Evolutionary conservation across 2,888 invertebrate species (phyloP).

Genomic region (Drosophila nigricruria): DNA sequence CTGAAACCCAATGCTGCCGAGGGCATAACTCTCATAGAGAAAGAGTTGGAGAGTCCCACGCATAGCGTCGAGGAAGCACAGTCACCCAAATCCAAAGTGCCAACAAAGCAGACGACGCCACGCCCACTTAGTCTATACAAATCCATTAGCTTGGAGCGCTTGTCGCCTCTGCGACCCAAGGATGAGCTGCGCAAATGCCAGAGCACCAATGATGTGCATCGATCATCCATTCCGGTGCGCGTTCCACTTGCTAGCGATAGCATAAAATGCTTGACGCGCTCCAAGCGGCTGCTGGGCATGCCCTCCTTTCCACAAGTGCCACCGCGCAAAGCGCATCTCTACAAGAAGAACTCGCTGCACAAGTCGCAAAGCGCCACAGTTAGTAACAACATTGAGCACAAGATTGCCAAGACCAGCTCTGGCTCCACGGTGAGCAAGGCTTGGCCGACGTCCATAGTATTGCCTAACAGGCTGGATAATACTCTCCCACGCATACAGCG

Average conservation of each 20-base stretch:
- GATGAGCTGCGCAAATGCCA: slow-evolving; percentile 68
- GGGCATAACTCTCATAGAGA: slow-evolving; percentile 78
- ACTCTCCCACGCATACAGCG: slow-evolving; percentile 83
- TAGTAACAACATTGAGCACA: slow-evolving; percentile 80
- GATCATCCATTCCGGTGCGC: slow-evolving; percentile 47
- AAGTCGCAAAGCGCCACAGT: slow-evolving; percentile 67
- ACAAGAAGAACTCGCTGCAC: slow-evolving; percentile 82
- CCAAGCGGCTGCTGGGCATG: slow-evolving; percentile 35
- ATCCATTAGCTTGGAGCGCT: slow-evolving; percentile 75
- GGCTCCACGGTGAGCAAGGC: slow-evolving; percentile 54
- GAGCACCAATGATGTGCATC: slow-evolving; percentile 62
- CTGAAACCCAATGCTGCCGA: slow-evolving; percentile 83
- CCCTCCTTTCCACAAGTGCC: slow-evolving; percentile 54
- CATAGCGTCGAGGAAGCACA: slow-evolving; percentile 42
- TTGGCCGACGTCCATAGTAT: slow-evolving; percentile 33
- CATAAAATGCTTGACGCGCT: slow-evolving; percentile 67
- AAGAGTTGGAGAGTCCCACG: slow-evolving; percentile 68
- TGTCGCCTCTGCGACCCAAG: slow-evolving; percentile 31
- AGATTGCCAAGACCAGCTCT: slow-evolving; percentile 81
- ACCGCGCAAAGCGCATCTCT: slow-evolving; percentile 75
- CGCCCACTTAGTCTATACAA: slow-evolving; percentile 57
- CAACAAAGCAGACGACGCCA: slow-evolving; percentile 27
- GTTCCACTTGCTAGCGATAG: slow-evolving; percentile 83
- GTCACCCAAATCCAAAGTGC: background rate
- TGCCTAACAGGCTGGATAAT: slow-evolving; percentile 82